phyloP scores from a whole-genome alignment of 37 sponge, comb jelly and placozoan genomes.

The Geodia barretti region DNA sequence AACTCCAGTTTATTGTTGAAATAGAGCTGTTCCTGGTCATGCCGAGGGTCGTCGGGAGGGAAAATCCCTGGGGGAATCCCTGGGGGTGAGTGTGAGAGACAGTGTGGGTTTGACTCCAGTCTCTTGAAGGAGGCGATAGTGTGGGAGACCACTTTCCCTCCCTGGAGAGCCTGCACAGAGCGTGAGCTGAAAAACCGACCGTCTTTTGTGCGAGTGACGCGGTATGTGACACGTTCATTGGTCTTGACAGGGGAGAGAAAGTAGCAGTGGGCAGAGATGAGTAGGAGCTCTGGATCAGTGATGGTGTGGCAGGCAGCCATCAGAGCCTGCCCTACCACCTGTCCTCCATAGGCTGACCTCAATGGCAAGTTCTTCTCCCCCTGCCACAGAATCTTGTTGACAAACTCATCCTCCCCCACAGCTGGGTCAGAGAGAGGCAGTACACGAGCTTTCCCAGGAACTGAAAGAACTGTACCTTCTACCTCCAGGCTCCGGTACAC shows the following conservation, averaged over 20 bases:
- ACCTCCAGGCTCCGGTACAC: too few species aligned
- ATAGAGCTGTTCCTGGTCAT: not conserved
- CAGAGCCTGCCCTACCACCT: slow-evolving; percentile 15
- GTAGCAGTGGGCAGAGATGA: slow-evolving; percentile 29
- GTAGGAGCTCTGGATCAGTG: slow-evolving; percentile 1
- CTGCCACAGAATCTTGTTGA: not conserved
- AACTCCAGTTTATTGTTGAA: not conserved
- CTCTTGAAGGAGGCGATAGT: not conserved
- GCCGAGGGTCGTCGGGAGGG: not conserved
- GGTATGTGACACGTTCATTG: not conserved
- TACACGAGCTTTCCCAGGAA: not conserved
- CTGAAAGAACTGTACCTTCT: too few species aligned
- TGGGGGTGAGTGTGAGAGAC: not conserved
- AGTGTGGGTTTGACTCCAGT: not conserved
- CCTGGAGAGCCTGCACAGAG: slow-evolving; percentile 9
- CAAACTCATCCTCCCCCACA: not conserved
- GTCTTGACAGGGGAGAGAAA: slow-evolving; percentile 10
- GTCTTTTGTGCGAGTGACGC: slow-evolving; percentile 3
- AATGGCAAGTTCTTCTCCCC: not conserved
- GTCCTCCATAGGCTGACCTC: slow-evolving; percentile 26
- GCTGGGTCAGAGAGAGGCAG: not conserved
- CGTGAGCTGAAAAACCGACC: slow-evolving; percentile 6
- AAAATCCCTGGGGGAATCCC: slow-evolving; percentile 1
- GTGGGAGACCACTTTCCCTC: slow-evolving; percentile 5
- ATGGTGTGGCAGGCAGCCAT: slow-evolving; percentile 6